phyloP scores from a whole-genome alignment of 2,888 invertebrate species.

The Orthosia gracilis region DNA sequence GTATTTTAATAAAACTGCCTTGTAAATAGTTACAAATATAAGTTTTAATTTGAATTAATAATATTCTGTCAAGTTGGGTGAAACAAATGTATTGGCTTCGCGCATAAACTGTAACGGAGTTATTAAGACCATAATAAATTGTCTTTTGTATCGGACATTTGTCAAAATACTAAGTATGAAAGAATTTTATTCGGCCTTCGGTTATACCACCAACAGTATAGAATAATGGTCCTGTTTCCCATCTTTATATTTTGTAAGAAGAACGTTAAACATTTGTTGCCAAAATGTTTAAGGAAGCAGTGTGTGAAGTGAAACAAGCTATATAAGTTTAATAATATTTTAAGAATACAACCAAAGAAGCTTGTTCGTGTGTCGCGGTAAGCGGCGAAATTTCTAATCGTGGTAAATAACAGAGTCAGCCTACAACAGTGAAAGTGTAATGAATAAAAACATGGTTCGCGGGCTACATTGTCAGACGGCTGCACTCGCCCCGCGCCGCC shows the following conservation, averaged over 20 bases:
- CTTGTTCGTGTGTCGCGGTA: constrained; percentile 66
- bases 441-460: constrained; percentile 74
- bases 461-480: constrained; percentile 68
- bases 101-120: constrained; percentile 9
- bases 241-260: constrained; percentile 12
- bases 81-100: constrained; percentile 36
- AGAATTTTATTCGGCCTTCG: constrained; percentile 29
- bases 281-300: constrained; percentile 13
- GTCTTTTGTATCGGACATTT: constrained; percentile 31
- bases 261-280: background rate
- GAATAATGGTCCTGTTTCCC: constrained; percentile 5
- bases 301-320: constrained; percentile 30
- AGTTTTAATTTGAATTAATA: constrained; percentile 25
- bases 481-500: constrained; percentile 42
- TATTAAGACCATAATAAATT: constrained; percentile 12
- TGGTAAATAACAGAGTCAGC: constrained; percentile 70
- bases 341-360: constrained; percentile 75
- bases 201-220: constrained; percentile 7
- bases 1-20: constrained; percentile 43
- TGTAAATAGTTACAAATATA: constrained; percentile 60
- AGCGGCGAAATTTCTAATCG: constrained; percentile 77
- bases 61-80: constrained; percentile 17
- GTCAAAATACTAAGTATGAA: constrained; percentile 2
- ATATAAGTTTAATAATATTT: constrained; percentile 44
- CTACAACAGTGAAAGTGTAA: constrained; percentile 75